A percentile compares a stretch with the other conserved stretches of the same genome.
phyloP scores from a whole-genome alignment of 2,888 invertebrate genomes.

The Bombylius discolor region DNA sequence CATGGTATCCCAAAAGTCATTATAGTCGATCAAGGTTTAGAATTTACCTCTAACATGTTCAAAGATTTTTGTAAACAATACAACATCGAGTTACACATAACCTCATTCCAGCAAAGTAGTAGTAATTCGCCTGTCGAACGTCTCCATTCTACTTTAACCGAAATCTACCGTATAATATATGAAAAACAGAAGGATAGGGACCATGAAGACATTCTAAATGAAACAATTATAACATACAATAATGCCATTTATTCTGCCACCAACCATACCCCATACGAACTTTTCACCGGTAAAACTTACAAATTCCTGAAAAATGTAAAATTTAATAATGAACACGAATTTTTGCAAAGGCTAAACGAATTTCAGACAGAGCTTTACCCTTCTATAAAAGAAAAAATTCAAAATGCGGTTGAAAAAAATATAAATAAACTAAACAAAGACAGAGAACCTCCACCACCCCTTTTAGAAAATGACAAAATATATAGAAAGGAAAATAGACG shows the following conservation, averaged over 20 bases:
- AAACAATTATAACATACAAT: no score
- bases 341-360: no score
- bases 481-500: neutral
- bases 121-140: neutral
- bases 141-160: neutral
- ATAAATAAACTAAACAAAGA: no score
- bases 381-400: no score
- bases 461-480: neutral
- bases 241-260: no score
- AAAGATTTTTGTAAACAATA: neutral
- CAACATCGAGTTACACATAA: neutral
- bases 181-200: neutral
- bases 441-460: no score
- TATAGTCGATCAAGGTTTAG: neutral
- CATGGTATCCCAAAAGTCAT: neutral
- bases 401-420: no score
- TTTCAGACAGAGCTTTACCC: no score
- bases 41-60: neutral
- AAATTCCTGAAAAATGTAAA: neutral
- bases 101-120: neutral
- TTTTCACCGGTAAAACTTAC: neutral
- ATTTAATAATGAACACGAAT: no score
- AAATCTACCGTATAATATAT: neutral
- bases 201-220: no score
- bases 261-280: neutral